Evolutionary conservation across 2,113 vertebrate species (phyloP).

Genomic region (Sapajus apella): DNA sequence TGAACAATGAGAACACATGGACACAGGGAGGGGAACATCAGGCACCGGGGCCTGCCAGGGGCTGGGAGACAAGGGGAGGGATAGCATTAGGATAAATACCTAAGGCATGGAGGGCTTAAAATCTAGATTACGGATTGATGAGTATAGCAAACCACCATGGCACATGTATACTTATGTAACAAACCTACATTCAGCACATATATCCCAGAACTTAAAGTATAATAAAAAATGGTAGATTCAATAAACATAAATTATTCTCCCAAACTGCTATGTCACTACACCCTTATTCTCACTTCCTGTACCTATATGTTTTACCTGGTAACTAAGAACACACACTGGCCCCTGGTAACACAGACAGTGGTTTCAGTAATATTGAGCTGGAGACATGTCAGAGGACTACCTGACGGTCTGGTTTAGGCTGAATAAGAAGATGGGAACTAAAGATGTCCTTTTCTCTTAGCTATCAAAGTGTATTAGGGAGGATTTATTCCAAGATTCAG

Average conservation of each 20-base stretch:
- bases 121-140: no score
- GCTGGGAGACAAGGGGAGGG: no score
- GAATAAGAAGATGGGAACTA: no score
- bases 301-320: not conserved
- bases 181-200: no score
- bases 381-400: not conserved
- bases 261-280: not conserved
- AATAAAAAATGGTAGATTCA: not conserved
- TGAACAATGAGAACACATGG: no score
- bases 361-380: not conserved
- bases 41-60: fast-evolving
- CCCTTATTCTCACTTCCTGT: not conserved
- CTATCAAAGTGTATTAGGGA: not conserved
- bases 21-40: no score
- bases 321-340: not conserved
- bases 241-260: not conserved
- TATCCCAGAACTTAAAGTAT: no score
- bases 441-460: not conserved
- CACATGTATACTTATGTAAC: no score
- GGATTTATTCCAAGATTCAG: not conserved
- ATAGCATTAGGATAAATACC: no score
- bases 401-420: not conserved
- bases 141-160: no score
- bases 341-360: not conserved
- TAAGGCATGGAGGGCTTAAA: no score